phyloP scores from a whole-genome alignment of 2,797 vertebrate species.

The Pantherophis vulpinus region DNA sequence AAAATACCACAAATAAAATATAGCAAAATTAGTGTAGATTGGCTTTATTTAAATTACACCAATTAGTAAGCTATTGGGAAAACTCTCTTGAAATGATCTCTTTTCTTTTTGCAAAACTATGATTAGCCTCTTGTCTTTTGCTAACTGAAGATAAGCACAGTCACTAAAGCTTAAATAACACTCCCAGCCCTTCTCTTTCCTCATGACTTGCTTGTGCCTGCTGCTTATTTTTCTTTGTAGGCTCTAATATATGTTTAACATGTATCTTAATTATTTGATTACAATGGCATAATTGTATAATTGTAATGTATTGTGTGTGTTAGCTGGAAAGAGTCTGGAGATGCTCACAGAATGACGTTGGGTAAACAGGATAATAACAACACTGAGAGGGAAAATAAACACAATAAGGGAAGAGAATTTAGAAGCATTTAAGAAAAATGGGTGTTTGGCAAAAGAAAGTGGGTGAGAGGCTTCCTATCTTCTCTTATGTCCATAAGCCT shows the following conservation, averaged over 20 bases:
- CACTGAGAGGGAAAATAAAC: conserved; percentile 53
- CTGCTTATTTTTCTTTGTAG: conserved; percentile 66
- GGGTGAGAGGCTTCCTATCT: neutral
- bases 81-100: neutral
- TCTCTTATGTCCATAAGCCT: neutral
- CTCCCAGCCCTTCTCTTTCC: conserved; percentile 61
- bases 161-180: conserved; percentile 56
- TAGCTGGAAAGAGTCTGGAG: conserved; percentile 69
- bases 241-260: conserved; percentile 78
- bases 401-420: conserved; percentile 66
- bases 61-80: neutral
- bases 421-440: conserved; percentile 62
- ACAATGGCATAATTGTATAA: conserved; percentile 79
- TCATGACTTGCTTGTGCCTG: conserved; percentile 53
- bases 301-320: conserved; percentile 75
- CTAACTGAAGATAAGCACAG: conserved; percentile 41
- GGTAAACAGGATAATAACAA: conserved; percentile 71
- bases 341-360: conserved; percentile 63
- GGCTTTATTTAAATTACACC: neutral
- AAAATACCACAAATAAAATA: neutral
- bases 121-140: neutral
- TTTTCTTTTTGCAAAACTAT: neutral
- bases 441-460: conserved; percentile 56
- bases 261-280: conserved; percentile 82
- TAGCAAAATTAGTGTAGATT: neutral